Percentiles rank a stretch among this genome's conserved stretches.
phyloP scores from a whole-genome alignment of 2,797 vertebrate species.

The Echiichthys vipera region DNA sequence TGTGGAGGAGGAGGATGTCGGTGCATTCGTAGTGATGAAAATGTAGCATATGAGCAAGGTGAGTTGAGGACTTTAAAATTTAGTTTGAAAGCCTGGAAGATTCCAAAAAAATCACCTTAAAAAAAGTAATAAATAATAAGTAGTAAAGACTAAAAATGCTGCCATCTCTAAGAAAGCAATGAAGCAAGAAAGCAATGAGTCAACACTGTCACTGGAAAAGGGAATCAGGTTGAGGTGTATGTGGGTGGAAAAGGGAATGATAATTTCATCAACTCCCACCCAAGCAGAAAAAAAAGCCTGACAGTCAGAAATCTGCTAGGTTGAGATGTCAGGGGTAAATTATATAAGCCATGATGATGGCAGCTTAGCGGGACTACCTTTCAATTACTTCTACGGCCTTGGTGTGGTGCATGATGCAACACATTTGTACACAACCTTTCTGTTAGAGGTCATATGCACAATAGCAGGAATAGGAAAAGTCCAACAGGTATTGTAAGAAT shows the following conservation, averaged over 20 bases:
- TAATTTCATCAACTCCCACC: slow-evolving; percentile 56
- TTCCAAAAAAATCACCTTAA: slow-evolving; percentile 20
- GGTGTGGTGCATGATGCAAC: neutral
- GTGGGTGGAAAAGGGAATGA: slow-evolving; percentile 48
- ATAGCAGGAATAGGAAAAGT: too few species aligned
- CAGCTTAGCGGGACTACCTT: neutral
- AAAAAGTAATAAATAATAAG: too few species aligned
- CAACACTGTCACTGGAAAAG: slow-evolving; percentile 43
- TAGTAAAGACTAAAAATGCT: slow-evolving; percentile 20
- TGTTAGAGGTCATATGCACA: slow-evolving; percentile 10
- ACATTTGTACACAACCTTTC: neutral
- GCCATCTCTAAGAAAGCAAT: slow-evolving; percentile 10
- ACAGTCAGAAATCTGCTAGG: slow-evolving; percentile 36
- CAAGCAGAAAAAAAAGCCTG: slow-evolving; percentile 46
- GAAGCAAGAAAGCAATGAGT: slow-evolving; percentile 49
- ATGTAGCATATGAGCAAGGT: slow-evolving; percentile 8
- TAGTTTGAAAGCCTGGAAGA: slow-evolving; percentile 4
- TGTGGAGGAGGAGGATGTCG: neutral
- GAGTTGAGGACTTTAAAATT: slow-evolving; percentile 10
- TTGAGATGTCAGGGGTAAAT: slow-evolving; percentile 36
- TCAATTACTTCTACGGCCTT: neutral
- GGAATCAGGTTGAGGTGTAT: slow-evolving; percentile 48
- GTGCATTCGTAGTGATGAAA: slow-evolving; percentile 12
- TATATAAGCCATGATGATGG: neutral
- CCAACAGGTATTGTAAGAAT: too few species aligned